phyloP scores from a whole-genome alignment of 37 sponge, comb jelly and placozoan species.

The Eunapius fragilis region DNA sequence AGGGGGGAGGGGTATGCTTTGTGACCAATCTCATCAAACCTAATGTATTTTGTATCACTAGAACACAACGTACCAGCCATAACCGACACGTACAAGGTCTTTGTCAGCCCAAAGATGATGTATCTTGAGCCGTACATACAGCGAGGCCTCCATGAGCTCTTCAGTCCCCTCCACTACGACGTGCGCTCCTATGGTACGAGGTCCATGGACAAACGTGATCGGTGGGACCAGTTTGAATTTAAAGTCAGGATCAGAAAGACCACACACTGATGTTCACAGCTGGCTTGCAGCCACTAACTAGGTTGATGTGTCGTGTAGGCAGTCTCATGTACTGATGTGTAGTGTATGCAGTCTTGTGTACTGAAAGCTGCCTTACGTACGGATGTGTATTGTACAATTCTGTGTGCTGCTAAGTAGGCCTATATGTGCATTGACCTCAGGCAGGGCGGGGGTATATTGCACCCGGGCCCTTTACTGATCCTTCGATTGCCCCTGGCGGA shows the following conservation, averaged over 20 bases:
- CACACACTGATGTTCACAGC: neutral
- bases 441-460: no score
- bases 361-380: no score
- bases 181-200: constrained; percentile 9
- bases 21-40: no score
- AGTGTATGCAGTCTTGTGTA: no score
- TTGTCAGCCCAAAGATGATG: constrained; percentile 41
- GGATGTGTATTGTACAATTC: no score
- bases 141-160: constrained; percentile 20
- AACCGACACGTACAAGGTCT: constrained; percentile 38
- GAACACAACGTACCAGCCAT: neutral
- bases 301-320: no score
- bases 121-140: constrained; percentile 46
- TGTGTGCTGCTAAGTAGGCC: no score
- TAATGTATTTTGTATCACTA: neutral
- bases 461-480: no score
- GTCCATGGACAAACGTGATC: constrained; percentile 1
- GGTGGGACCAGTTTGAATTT: neutral
- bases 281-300: no score
- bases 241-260: neutral
- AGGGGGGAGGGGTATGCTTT: no score
- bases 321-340: neutral
- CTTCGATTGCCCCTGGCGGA: no score
- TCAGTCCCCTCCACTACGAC: neutral
- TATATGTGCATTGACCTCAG: no score